Percentiles rank a stretch among this genome's conserved stretches.
Conservation (phyloP, 2,797 vertebrate species). For the Hirundo rustica region DNA sequence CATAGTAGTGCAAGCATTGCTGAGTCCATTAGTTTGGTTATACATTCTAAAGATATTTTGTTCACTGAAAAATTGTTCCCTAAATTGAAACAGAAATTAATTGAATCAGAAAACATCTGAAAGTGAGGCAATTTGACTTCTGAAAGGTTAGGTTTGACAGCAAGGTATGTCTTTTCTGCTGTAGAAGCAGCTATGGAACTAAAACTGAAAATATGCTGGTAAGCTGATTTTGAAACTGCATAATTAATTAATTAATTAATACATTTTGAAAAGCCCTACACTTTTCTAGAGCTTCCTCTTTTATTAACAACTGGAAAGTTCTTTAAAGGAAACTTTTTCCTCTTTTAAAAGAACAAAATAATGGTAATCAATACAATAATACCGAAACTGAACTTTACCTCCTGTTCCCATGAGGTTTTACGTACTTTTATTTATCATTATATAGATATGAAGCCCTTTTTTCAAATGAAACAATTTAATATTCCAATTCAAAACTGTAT, state of each 20-base stretch:
- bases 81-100: background rate
- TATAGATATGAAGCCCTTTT: background rate
- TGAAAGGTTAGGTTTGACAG: background rate
- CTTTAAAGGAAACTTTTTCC: background rate
- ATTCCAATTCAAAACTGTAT: background rate
- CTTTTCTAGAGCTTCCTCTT: background rate
- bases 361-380: background rate
- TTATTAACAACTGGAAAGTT: background rate
- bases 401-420: background rate
- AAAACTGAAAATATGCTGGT: background rate
- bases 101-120: background rate
- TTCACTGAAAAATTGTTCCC: background rate
- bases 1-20: background rate
- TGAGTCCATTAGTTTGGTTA: background rate
- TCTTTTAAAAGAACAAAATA: background rate
- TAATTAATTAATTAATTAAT: conserved; percentile 36
- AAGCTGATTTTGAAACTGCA: conserved; percentile 6
- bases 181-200: background rate
- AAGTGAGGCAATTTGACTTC: background rate
- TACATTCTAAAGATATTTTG: background rate
- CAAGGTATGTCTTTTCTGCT: background rate
- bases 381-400: background rate
- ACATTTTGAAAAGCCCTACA: background rate
- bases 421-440: background rate
- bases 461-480: background rate